Conservation (phyloP, 2,113 vertebrate genomes). For the Nesogale talazaci region DNA sequence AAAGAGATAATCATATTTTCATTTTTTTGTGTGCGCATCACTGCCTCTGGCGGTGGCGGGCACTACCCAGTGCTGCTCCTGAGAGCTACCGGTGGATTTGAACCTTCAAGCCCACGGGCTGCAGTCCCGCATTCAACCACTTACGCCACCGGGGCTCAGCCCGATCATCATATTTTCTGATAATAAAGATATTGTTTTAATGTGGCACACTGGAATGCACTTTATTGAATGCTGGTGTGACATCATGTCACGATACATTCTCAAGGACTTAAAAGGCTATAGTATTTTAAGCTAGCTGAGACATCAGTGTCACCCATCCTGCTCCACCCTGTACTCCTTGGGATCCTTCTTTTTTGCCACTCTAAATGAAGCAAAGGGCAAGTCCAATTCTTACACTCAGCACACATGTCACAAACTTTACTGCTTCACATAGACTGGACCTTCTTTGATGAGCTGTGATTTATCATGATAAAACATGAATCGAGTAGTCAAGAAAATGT, state of each 20-base stretch:
- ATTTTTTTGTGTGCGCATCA: too few relatives aligned
- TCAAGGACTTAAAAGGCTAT: not conserved
- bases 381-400: not conserved
- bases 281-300: too few relatives aligned
- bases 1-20: too few relatives aligned
- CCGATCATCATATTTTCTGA: not conserved
- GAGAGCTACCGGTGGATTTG: too few relatives aligned
- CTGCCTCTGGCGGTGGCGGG: too few relatives aligned
- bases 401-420: not conserved
- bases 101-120: too few relatives aligned
- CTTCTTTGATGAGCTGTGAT: not conserved
- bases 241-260: not conserved
- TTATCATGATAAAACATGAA: not conserved
- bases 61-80: too few relatives aligned
- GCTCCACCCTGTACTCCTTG: too few relatives aligned
- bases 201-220: not conserved
- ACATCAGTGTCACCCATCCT: too few relatives aligned
- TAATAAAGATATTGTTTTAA: not conserved
- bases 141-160: too few relatives aligned
- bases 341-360: not conserved
- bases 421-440: not conserved
- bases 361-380: not conserved
- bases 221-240: not conserved
- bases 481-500: not conserved
- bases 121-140: too few relatives aligned